Evolutionary conservation across 2,888 invertebrate genomes (phyloP), one percentile per base, ranked within the genome.

Genomic region (Melanostoma scalare): DNA sequence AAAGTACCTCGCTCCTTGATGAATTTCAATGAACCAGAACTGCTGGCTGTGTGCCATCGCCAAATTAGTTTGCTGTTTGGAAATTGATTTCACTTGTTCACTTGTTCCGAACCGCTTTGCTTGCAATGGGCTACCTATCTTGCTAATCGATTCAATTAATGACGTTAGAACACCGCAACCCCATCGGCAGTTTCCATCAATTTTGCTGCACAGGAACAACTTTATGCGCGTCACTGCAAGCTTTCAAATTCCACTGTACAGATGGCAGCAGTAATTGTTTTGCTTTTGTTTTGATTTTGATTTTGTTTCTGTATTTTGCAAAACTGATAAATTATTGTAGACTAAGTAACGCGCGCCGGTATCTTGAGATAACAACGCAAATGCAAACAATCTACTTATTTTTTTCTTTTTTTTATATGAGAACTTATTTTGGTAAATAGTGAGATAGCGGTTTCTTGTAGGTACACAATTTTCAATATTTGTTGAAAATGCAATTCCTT

Each of bases 211-310:
- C 4, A 4, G 10, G 36, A 36, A 55, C 36, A 8, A 36, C 4
- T 38, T 30, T 30, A 3, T 1, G 9, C 1, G 3, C 56, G 38
- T 40, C 56, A 40, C 30, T 8, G n/a, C n/a, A 9, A n/a, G 30
- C 40, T 56, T 56, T 40, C 5, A 38, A 56, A 56, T 56, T 40
- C 56, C 40, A 2, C n/a, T 40, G 6, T 10, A 9, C 8, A 74
- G 65, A 74, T 74, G 65, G 65, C 65, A 65, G 56, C 48, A 65
- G 38, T 3, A n/a, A 9, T 10, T 55, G 3, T 8, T 55, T 68
- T 58, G 58, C 40, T 60, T 40, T 56, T 4, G 20, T 20, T 20
- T 56, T 40, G 36, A 38, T 69, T 69, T 56, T 3, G 6, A 31
- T 48, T 69, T 8, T 8, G 33, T 48, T 48, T 31, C 31, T 10